phyloP scores from a whole-genome alignment of 2,888 invertebrate genomes.

The Pardosa pseudoannulata region DNA sequence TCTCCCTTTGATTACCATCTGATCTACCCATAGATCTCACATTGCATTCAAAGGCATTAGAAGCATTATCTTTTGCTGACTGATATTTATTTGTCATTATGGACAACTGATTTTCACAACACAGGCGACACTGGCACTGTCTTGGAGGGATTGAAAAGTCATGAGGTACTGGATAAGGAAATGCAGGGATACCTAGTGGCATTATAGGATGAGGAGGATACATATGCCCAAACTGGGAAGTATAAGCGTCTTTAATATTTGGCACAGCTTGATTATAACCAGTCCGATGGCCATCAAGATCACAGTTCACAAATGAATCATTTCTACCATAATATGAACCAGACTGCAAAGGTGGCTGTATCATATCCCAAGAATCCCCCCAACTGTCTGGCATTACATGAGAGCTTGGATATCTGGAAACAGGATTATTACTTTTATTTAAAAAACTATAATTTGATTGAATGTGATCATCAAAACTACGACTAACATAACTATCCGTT shows the following conservation, averaged over 20 bases:
- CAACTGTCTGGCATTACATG: constrained; percentile 53
- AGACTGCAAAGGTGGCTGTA: constrained; percentile 22
- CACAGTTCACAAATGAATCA: constrained; percentile 29
- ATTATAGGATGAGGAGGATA: constrained; percentile 52
- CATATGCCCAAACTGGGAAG: constrained; percentile 46
- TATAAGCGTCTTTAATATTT: constrained; percentile 59
- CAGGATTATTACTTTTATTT: constrained; percentile 39
- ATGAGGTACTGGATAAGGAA: constrained; percentile 47
- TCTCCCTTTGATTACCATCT: constrained; percentile 37
- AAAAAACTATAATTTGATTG: constrained; percentile 57
- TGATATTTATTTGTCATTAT: constrained; percentile 47
- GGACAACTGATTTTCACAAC: constrained; percentile 54
- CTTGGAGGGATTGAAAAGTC: constrained; percentile 39
- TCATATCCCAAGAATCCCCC: constrained; percentile 56
- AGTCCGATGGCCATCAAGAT: constrained; percentile 45
- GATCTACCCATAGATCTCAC: constrained; percentile 3
- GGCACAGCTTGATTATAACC: constrained; percentile 59
- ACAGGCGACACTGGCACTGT: constrained; percentile 56
- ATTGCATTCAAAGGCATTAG: constrained; percentile 33
- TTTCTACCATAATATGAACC: constrained; percentile 8
- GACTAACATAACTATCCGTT: constrained; percentile 31
- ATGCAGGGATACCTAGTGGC: constrained; percentile 42
- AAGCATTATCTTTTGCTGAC: constrained; percentile 13
- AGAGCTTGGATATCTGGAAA: constrained; percentile 39
- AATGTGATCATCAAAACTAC: constrained; percentile 48